Base-by-base conservation (phyloP, 2,888 invertebrate genomes). In the Lasioglossum vierecki region DNA sequence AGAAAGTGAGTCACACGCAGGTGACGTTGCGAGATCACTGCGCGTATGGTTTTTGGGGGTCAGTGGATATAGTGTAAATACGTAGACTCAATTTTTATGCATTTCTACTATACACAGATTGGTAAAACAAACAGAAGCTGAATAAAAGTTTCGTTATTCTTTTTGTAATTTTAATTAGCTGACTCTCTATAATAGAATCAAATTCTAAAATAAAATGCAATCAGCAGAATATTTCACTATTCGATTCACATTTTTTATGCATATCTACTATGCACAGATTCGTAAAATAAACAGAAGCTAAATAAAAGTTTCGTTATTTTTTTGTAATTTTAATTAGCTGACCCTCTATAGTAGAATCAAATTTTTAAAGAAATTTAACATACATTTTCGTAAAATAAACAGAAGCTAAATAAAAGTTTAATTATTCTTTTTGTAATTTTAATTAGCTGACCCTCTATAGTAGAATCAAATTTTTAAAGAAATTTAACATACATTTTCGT, bases 1-100 rank as follows among this genome's bases (percentile, higher is more conserved):
- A 84, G 82, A 89, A 89, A 89, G 83, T 89, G 89, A 89, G 84
- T 88, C 89, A 89, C 89, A 89, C 89, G 86, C 81, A 88, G 80
- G 81, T 88, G 89, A 86, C 85, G 78, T 75, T 39, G 78, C 82
- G 89, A 86, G 83, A 89, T 88, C 88, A 79, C 78, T 74, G 76
- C 44, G 70, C 39, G 74, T 84, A 70, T 9, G 77, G 72, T 82
- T 86, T 63, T 88, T 84, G 86, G 86, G 86, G 83, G 88, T 73
- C 80, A 80, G 71, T 66, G 78, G 30, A 63, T 30, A 2, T 2
- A 60, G 30, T 5, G 6, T 30, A 15, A 30, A 63, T 63, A 15
- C 15, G 15, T 13, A n/a, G 53, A n/a, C 22, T 9, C n/a, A n/a
- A 53, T 53, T n/a, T 53, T 53, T n/a, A 53, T 53, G n/a, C 53